Conservation (phyloP, 2,113 vertebrate species). For the Aegypius monachus region DNA sequence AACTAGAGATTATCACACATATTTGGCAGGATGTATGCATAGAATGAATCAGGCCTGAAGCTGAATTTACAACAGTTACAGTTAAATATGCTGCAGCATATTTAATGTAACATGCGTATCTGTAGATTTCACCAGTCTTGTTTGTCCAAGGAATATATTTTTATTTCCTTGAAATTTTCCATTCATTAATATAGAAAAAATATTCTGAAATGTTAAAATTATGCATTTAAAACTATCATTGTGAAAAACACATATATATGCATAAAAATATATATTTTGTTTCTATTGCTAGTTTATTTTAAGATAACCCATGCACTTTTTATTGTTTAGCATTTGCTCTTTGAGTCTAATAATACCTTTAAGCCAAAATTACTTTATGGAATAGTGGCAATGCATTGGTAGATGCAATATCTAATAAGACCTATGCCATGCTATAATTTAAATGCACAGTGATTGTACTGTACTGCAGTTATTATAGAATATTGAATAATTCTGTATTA, state of each 20-base stretch:
- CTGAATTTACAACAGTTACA: background rate
- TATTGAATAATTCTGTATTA: background rate
- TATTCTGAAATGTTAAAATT: background rate
- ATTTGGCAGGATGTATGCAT: background rate
- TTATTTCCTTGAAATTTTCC: background rate
- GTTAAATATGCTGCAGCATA: background rate
- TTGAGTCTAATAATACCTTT: background rate
- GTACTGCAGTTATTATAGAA: background rate
- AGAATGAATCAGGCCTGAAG: background rate
- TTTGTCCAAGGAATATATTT: background rate
- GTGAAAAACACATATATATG: background rate
- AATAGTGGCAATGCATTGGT: background rate
- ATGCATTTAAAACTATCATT: background rate
- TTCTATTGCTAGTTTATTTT: background rate
- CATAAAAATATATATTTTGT: background rate
- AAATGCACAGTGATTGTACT: background rate
- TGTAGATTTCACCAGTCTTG: background rate
- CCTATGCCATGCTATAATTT: background rate
- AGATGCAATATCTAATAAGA: background rate
- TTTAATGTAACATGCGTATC: background rate
- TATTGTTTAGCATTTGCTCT: background rate
- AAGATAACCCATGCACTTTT: background rate
- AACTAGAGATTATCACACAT: background rate
- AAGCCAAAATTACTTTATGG: background rate
- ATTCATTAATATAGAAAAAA: background rate